Conservation (phyloP, 2,888 invertebrate genomes). For the Lithosia quadra region DNA sequence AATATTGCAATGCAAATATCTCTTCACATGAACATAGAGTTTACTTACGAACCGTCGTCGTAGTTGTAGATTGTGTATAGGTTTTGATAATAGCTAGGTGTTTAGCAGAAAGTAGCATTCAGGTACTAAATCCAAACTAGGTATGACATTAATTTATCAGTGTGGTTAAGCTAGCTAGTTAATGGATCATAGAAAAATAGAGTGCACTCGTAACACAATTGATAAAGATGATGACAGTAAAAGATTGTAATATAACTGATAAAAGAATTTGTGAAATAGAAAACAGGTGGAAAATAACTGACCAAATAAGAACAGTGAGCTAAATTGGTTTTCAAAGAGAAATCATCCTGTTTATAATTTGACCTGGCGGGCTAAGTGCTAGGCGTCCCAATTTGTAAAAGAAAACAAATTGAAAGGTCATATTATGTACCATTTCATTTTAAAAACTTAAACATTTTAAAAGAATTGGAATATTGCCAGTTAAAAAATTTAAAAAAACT, state of each 20-base stretch:
- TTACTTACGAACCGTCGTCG: neutral
- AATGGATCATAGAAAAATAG: constrained; percentile 21
- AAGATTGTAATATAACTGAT: constrained; percentile 19
- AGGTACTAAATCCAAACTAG: neutral
- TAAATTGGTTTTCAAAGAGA: constrained; percentile 38
- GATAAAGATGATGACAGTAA: constrained; percentile 16
- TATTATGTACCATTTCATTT: constrained; percentile 22
- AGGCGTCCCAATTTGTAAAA: constrained; percentile 34
- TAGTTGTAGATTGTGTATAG: too few species aligned
- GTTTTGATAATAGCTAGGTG: neutral
- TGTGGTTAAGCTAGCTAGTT: constrained; percentile 14
- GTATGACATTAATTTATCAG: constrained; percentile 26
- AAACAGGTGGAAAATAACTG: constrained; percentile 8
- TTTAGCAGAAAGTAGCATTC: neutral
- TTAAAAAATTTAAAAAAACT: neutral
- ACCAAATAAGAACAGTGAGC: constrained; percentile 25
- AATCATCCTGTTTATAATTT: constrained; percentile 27
- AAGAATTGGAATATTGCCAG: neutral
- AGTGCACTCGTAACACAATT: constrained; percentile 25
- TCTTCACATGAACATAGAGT: neutral
- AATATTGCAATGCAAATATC: too few species aligned
- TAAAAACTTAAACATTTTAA: neutral
- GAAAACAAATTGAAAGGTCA: constrained; percentile 17
- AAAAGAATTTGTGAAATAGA: constrained; percentile 25
- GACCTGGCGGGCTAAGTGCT: constrained; percentile 30